Conservation (phyloP, 2,888 invertebrate genomes). For the Tenthredo mesomela region DNA sequence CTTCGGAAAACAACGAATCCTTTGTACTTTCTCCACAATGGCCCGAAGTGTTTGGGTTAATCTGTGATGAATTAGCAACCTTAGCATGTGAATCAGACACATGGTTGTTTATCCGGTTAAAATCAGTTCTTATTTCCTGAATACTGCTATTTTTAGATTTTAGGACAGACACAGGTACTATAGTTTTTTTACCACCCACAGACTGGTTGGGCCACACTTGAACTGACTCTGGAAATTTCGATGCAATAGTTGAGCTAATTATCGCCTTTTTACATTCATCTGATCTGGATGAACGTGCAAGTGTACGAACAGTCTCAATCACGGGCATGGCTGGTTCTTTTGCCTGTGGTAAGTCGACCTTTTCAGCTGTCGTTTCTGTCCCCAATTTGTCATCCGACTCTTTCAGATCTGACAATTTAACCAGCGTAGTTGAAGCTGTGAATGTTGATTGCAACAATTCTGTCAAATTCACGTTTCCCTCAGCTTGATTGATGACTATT, state of each 20-base stretch:
- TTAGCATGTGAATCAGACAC: background rate
- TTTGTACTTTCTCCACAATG: conserved; percentile 1
- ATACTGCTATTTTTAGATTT: background rate
- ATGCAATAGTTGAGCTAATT: background rate
- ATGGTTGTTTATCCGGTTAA: background rate
- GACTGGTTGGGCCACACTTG: background rate
- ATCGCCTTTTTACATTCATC: background rate
- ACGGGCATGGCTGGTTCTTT: background rate
- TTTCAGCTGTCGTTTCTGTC: background rate
- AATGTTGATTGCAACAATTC: background rate
- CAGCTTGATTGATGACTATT: background rate
- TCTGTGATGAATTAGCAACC: background rate
- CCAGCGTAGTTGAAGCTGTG: background rate
- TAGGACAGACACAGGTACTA: conserved; percentile 1
- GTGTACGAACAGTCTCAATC: background rate
- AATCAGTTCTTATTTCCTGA: background rate
- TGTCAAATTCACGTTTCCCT: background rate
- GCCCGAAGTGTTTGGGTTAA: background rate
- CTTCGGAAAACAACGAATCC: background rate
- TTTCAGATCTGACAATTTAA: background rate
- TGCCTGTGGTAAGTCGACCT: background rate
- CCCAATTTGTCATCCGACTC: background rate
- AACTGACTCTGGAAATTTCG: background rate
- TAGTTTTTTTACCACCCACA: background rate
- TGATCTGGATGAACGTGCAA: background rate